phyloP scores from a whole-genome alignment of 2,113 vertebrate species.

The Cynoglossus semilaevis region DNA sequence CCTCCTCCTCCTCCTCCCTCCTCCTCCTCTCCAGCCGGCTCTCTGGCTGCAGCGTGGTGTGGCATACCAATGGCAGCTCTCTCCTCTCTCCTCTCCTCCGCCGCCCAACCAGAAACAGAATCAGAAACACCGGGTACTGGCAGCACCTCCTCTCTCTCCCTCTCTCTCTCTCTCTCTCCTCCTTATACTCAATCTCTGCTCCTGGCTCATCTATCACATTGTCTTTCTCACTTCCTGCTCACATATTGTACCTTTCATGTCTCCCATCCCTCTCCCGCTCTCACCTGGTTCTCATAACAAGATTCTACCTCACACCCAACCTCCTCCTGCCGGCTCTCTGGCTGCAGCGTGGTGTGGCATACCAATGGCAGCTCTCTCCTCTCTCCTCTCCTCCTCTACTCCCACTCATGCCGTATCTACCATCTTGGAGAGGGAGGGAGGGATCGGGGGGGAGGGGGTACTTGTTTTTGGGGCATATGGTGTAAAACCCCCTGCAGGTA shows the following conservation, averaged over 20 bases:
- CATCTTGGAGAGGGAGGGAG: constrained; percentile 16
- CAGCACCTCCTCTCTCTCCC: constrained; percentile 26
- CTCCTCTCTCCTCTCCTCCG: constrained; percentile 11
- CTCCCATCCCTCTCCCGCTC: constrained; percentile 4
- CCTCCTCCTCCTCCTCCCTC: no score
- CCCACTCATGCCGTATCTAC: constrained; percentile 46
- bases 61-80: constrained; percentile 52
- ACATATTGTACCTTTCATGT: constrained; percentile 30
- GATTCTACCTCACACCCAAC: constrained; percentile 5
- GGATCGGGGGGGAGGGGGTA: constrained; percentile 22
- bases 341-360: constrained; percentile 53
- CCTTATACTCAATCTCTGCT: constrained; percentile 39
- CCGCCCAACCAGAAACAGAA: neutral
- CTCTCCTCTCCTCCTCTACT: constrained; percentile 5
- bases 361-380: constrained; percentile 36
- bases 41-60: constrained; percentile 42
- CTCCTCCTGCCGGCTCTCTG: constrained; percentile 22
- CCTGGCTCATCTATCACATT: constrained; percentile 49
- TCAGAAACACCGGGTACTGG: constrained; percentile 24
- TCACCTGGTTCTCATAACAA: constrained; percentile 52
- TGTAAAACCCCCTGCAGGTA: constrained; percentile 20
- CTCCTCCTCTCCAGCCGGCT: constrained; percentile 53
- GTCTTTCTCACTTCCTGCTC: constrained; percentile 42
- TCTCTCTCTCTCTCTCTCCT: constrained; percentile 22
- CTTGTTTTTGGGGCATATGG: constrained; percentile 34